A percentile compares a stretch with the other conserved stretches of the same genome.
phyloP scores from a whole-genome alignment of 2,113 vertebrate species.

The Solea senegalensis region DNA sequence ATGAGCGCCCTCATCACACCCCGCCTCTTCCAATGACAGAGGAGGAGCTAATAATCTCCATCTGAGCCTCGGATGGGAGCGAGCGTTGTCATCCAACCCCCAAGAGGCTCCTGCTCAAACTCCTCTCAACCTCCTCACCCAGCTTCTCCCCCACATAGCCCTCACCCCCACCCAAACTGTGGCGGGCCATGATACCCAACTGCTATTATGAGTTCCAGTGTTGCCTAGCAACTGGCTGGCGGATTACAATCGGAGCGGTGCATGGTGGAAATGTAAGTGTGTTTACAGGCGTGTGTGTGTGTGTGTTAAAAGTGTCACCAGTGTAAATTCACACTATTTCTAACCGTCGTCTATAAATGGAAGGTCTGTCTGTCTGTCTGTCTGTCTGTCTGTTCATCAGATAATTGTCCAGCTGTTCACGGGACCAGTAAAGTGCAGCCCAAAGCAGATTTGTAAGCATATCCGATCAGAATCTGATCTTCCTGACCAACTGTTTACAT shows the following conservation, averaged over 20 bases:
- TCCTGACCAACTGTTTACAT: no score
- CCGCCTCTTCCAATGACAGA: background rate
- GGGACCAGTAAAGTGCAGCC: no score
- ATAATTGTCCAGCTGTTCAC: no score
- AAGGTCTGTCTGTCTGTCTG: no score
- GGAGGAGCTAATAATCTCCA: slow-evolving; percentile 26
- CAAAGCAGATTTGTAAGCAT: no score
- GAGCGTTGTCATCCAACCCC: background rate
- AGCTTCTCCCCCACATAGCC: slow-evolving; percentile 12
- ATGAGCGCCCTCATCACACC: background rate
- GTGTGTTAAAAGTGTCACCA: background rate
- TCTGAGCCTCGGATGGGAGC: slow-evolving; percentile 5
- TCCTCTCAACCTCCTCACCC: slow-evolving; percentile 25
- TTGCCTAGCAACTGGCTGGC: slow-evolving; percentile 81
- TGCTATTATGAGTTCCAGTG: slow-evolving; percentile 65
- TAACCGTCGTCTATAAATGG: no score
- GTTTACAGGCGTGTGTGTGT: slow-evolving; percentile 31
- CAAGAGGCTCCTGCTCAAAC: slow-evolving; percentile 12
- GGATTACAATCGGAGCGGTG: slow-evolving; percentile 60
- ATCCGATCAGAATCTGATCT: no score
- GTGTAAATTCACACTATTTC: no score
- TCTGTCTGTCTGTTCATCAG: no score
- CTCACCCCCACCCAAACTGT: slow-evolving; percentile 20
- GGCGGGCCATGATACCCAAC: slow-evolving; percentile 53
- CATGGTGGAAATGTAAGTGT: slow-evolving; percentile 60